Evolutionary conservation across 2,797 vertebrate genomes (phyloP), one percentile per base, ranked within the genome.

Genomic region (Molossus molossus): DNA sequence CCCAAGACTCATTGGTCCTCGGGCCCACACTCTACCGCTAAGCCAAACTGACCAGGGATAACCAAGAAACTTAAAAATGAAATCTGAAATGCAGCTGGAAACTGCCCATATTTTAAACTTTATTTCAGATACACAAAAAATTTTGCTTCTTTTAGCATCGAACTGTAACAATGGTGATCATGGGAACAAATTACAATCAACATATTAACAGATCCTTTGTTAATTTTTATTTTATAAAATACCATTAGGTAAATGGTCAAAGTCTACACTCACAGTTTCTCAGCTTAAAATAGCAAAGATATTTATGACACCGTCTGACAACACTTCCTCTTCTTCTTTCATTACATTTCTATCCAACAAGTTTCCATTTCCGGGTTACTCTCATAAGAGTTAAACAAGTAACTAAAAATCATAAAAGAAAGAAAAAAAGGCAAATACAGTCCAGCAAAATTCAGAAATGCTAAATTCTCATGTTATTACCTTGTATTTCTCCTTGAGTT

Each of bases 251-350:
- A 80, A 84, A 67, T 11, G 67, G 57, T 9, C 77, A 77, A 0
- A 37, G 23, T 40, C 53, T 85, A 80, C n/a, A 80, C 17, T 53
- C 69, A 33, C 1, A 14, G 7, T 27, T 58, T 79, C 76, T 77
- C 73, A 87, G 50, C 75, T 73, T 75, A 73, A 73, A 88, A 91
- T 11, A 89, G 45, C 64, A 77, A 91, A 81, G 33, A 50, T 40
- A 53, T 86, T 86, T 25, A 55, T 21, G 40, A 80, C 72, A 79
- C 17, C 37, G 33, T 53, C 40, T 88, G 29, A 88, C 23, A 55
- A 60, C 57, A 65, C 48, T 25, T 65, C 23, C 45, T 81, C n/a
- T 33, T 80, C 79, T 76, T 53, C 55, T 53, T 81, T 48, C 27
- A 45, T 0, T 83, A 20, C 29, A 10, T 48, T 33, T 53, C 55